These are phyloP conservation scores for Brachymystax lenok DNA, from an alignment of 2,797 vertebrate species.

Conservation along the genomic window DNA sequence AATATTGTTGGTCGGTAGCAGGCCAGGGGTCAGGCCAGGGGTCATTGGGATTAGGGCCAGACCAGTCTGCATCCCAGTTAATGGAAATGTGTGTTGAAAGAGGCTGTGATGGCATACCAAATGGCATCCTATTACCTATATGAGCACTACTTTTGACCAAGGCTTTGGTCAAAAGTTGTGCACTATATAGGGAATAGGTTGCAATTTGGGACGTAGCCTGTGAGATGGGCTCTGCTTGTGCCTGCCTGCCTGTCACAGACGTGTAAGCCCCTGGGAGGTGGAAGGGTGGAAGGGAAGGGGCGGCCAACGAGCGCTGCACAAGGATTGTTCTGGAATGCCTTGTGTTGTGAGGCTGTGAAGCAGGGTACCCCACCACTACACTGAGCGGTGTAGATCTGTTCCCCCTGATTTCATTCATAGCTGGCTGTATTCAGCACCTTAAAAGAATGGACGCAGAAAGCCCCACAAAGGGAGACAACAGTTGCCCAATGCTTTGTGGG, in stretches of 20 bases:
- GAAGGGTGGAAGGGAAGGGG: background rate
- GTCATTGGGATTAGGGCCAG: slow-evolving; percentile 63
- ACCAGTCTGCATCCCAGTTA: slow-evolving; percentile 55
- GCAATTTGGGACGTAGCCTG: background rate
- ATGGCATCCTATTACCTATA: no score
- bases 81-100: slow-evolving; percentile 26
- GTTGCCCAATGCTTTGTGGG: slow-evolving; percentile 57
- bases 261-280: background rate
- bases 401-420: slow-evolving; percentile 64
- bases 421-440: slow-evolving; percentile 64
- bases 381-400: background rate
- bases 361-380: slow-evolving; percentile 1
- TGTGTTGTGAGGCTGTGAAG: background rate
- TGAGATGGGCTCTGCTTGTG: background rate
- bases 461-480: slow-evolving; percentile 55
- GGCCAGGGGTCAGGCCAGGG: slow-evolving; percentile 38
- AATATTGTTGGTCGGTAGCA: slow-evolving; percentile 79
- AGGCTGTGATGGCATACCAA: background rate
- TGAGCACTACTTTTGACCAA: no score
- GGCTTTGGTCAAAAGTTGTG: background rate
- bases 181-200: background rate
- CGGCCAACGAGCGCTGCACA: background rate
- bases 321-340: background rate
- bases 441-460: slow-evolving; percentile 57
- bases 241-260: background rate